Base-by-base conservation (phyloP, 2,797 vertebrate genomes). In the Manis crassicaudata region DNA sequence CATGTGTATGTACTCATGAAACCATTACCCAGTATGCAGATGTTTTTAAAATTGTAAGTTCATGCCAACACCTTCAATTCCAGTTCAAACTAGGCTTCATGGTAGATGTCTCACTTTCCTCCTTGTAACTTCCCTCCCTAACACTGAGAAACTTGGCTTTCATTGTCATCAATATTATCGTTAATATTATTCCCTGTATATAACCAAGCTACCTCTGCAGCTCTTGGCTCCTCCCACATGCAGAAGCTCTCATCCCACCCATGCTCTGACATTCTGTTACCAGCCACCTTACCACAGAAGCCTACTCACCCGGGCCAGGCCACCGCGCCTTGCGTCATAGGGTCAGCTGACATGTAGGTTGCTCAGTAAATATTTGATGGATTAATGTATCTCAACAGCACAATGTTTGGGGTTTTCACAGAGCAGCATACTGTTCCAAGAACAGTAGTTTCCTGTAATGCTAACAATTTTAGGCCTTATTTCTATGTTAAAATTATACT, bases 401-500 rank as follows among this genome's bases (percentile, higher is more conserved):
- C 40, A 79, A 43, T 70, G 52, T 21, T 60, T n/a, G 18, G 40
- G 12, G 32, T 67, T 97, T 75, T 96, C 50, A 82, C 21, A 75
- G 35, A 90, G 46, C 25, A 94, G 52, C 0, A 27, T 52, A 62
- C 52, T 68, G 70, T 81, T 5, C 17, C 40, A 75, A 82, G 72
- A 93, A 65, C 6, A 92, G 54, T 86, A 90, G 21, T n/a, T 62
- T 95, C 50, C 17, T 52, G 8, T 63, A 72, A 40, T 35, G 46
- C 58, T 91, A 81, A 81, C 29, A 84, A 67, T 40, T 80, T 81
- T 85, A 94, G 70, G 56, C 7, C 90, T 94, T 96, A 80, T 81
- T 95, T 97, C 65, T 92, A 7, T 81, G 58, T 80, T 84, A 82
- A 86, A 95, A 90, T 37, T 72, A 54, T 8, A n/a, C 86, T 37